Base-by-base conservation (phyloP, 37 sponge, comb jelly and placozoan species). In the Bolinopsis microptera region DNA sequence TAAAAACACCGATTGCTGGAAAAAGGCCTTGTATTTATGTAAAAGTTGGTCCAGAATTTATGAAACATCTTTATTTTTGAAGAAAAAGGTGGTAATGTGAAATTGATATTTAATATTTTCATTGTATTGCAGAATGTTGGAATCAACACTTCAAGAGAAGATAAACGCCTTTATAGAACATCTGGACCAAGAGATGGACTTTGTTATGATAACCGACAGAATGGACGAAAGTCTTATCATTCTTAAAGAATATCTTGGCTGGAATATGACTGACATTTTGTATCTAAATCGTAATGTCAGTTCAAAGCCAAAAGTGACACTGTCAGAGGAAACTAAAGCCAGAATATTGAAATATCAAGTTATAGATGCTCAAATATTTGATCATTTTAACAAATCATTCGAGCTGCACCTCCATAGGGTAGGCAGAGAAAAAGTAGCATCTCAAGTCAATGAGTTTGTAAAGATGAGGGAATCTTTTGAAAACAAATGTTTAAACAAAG, bases 211-310 rank as follows among this genome's bases (percentile, higher is more conserved):
- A 28, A 77, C 80, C 37, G 80, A 77, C 21, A 27, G 80, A 9
- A 32, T 77, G 80, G 80, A 77, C 80, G 80, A 77, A 32, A 32
- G 33, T 32, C 80, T 77, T 28, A 36, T 77, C 33, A 31, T 77
- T 77, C 80, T 77, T 0, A 77, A 77, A 32, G 80, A 77, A 32
- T 77, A 77, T 32, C 35, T 77, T 18, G 80, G 80, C 3, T 77
- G 80, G 80, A 32, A 77, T 27, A 27, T 77, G 21, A 33, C 80
- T 34, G 80, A 77, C 80, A 27, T 77, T 18, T 9, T 77, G 33
- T 77, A 77, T 18, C 36, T 77, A 18, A 77, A 77, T 36, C 33
- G 80, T 32, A 77, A 34, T 34, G 80, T 77, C 35, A 77, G 80
- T 18, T 33, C 35, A 13, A 77, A 77, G 21, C 80, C 80, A 8